These are phyloP conservation scores for Pavo muticus DNA, from an alignment of 2,113 vertebrate species.

Conservation along the genomic window DNA sequence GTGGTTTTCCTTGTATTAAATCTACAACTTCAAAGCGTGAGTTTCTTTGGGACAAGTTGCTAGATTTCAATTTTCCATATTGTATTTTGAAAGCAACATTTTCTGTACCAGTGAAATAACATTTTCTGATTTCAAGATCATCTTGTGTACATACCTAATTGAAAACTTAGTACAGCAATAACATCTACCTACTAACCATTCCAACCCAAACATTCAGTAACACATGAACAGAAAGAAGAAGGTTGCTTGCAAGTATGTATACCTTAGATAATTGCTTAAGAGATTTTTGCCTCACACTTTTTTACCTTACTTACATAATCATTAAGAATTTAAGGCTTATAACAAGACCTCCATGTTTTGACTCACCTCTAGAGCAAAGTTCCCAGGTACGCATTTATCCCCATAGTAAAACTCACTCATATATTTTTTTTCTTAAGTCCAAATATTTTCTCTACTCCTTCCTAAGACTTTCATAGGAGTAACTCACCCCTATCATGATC, in stretches of 20 bases:
- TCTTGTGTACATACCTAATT: not conserved
- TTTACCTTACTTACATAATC: not conserved
- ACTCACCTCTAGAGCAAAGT: not conserved
- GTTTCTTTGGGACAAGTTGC: not conserved
- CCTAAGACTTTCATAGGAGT: not conserved
- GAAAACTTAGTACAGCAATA: not conserved
- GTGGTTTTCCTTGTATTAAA: not conserved
- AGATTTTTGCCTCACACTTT: not conserved
- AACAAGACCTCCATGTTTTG: not conserved
- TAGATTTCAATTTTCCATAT: not conserved
- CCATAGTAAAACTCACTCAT: not conserved
- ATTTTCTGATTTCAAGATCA: not conserved
- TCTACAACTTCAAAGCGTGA: not conserved
- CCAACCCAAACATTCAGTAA: not conserved
- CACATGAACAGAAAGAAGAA: not conserved
- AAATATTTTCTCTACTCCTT: not conserved
- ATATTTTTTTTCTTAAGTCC: not conserved
- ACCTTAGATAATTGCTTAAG: not conserved
- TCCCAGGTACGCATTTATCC: not conserved
- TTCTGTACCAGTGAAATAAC: not conserved
- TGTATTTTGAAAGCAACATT: not conserved
- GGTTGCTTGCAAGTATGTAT: fast-evolving
- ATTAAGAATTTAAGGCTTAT: not conserved
- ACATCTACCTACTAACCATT: not conserved
- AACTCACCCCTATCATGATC: fast-evolving